Conservation (phyloP, 2,888 invertebrate species). For the Anarsia innoxiella region DNA sequence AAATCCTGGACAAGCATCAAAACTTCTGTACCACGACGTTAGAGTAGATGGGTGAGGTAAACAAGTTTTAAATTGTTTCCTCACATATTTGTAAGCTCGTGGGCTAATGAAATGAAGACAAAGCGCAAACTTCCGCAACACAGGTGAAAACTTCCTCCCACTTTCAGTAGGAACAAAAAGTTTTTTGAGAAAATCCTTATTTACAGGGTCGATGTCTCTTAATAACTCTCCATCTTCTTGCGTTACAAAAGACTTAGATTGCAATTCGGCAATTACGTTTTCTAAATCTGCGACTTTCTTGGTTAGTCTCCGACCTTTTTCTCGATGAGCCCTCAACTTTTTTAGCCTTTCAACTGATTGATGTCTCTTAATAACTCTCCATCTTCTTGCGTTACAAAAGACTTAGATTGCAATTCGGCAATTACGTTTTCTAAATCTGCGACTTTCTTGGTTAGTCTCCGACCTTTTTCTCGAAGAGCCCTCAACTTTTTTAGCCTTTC, state of each 20-base stretch:
- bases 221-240: conserved; percentile 4
- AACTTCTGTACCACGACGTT: conserved; percentile 16
- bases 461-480: background rate
- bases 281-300: background rate
- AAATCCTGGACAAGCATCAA: conserved; percentile 9
- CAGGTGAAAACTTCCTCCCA: background rate
- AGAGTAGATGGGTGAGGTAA: conserved; percentile 18
- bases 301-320: background rate
- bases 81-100: conserved; percentile 17
- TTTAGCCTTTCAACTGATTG: background rate
- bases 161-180: background rate
- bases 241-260: background rate
- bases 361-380: background rate
- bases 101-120: conserved; percentile 17
- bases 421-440: background rate
- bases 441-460: background rate
- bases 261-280: background rate
- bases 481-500: background rate
- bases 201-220: background rate
- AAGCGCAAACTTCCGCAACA: conserved; percentile 14
- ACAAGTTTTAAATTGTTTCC: conserved; percentile 19
- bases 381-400: background rate
- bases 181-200: conserved; percentile 1
- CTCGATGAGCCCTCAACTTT: background rate
- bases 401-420: background rate